phyloP scores from a whole-genome alignment of 2,113 vertebrate genomes.

The Nerophis ophidion region DNA sequence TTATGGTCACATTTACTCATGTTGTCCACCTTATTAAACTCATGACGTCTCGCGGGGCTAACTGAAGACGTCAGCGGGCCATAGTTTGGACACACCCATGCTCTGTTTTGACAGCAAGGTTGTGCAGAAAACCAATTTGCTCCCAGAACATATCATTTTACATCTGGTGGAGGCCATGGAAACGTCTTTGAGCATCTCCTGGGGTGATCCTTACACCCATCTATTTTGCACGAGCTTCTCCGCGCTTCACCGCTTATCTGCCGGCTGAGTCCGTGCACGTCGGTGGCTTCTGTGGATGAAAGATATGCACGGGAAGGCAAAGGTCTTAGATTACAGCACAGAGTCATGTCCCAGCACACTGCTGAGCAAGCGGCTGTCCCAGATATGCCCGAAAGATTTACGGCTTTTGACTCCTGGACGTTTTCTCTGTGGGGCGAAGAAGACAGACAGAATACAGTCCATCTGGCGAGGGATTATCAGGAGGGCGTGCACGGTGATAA shows the following conservation, averaged over 20 bases:
- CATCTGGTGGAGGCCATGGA: constrained; percentile 25
- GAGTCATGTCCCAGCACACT: constrained; percentile 38
- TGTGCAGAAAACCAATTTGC: neutral
- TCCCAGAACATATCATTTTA: constrained; percentile 34
- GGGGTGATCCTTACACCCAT: constrained; percentile 22
- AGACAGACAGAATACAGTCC: neutral
- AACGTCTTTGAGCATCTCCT: constrained; percentile 27
- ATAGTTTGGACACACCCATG: no score
- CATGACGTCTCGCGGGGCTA: no score
- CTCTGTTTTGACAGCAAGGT: neutral
- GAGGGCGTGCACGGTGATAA: neutral
- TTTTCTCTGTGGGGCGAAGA: constrained; percentile 6
- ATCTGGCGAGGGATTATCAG: neutral
- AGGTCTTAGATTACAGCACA: constrained; percentile 39
- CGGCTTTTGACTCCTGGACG: constrained; percentile 16
- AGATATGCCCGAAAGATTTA: constrained; percentile 47
- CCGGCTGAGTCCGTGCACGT: constrained; percentile 9
- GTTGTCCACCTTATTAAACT: no score
- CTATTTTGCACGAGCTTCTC: constrained; percentile 42
- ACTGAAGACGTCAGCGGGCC: no score
- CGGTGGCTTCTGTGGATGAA: constrained; percentile 21
- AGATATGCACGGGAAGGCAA: constrained; percentile 27
- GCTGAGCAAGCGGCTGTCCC: constrained; percentile 18
- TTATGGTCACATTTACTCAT: no score
- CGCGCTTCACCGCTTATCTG: constrained; percentile 36